phyloP scores from a whole-genome alignment of 2,888 invertebrate species.

The Diploptera punctata region DNA sequence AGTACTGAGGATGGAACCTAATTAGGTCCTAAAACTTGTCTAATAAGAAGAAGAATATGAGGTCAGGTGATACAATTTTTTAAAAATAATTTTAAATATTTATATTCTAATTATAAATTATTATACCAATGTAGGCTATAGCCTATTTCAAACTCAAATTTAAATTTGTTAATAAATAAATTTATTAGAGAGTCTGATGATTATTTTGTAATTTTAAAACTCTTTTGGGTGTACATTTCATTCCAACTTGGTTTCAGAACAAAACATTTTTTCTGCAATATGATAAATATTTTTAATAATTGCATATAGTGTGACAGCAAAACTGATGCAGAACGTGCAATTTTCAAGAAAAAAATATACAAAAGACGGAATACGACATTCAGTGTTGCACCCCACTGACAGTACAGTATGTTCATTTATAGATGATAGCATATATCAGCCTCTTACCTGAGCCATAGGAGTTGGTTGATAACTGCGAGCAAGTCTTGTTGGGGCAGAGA shows the following conservation, averaged over 20 bases:
- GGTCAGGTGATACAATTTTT: no score
- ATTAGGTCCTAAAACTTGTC: no score
- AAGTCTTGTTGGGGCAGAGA: constrained; percentile 78
- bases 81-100: no score
- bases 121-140: no score
- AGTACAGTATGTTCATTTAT: no score
- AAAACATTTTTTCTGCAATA: background rate
- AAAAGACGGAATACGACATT: constrained; percentile 10
- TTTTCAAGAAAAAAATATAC: background rate
- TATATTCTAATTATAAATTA: no score
- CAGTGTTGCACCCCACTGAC: background rate
- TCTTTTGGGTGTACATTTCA: background rate
- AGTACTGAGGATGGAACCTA: no score
- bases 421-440: background rate
- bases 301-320: constrained; percentile 5
- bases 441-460: constrained; percentile 74
- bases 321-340: constrained; percentile 8
- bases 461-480: constrained; percentile 75
- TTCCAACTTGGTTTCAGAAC: background rate
- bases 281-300: background rate
- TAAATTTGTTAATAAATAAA: no score
- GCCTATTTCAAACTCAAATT: no score
- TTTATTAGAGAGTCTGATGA: no score
- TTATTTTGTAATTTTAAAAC: no score
- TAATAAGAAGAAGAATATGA: no score